phyloP scores from a whole-genome alignment of 2,888 invertebrate genomes.

The Cataglyphis rosenhaueri region DNA sequence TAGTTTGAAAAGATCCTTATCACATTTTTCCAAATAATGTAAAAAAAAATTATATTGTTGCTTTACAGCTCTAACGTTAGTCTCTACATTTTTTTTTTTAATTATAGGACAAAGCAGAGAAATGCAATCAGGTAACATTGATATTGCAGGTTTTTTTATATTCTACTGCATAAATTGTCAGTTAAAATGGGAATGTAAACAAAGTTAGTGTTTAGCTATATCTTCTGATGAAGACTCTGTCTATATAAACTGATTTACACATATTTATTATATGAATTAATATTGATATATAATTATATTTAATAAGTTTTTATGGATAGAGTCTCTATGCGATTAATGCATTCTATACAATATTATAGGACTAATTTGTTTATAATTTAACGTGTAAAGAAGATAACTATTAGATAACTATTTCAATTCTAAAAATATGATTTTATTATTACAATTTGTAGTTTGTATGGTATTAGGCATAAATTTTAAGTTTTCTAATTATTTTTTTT shows the following conservation, averaged over 20 bases:
- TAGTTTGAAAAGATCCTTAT: conserved; percentile 64
- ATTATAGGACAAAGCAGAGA: conserved; percentile 82
- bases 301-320: conserved; percentile 23
- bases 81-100: conserved; percentile 76
- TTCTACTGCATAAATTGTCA: conserved; percentile 22
- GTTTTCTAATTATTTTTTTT: neutral
- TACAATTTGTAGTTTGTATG: conserved; percentile 1
- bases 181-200: conserved; percentile 5
- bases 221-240: conserved; percentile 6
- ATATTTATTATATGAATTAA: conserved; percentile 5
- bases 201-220: conserved; percentile 10
- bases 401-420: neutral
- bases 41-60: conserved; percentile 49
- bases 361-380: conserved; percentile 27
- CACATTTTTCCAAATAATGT: conserved; percentile 18
- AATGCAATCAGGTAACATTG: conserved; percentile 79
- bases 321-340: conserved; percentile 3
- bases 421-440: neutral
- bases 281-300: conserved; percentile 9
- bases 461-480: neutral
- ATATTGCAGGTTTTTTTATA: conserved; percentile 50
- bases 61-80: conserved; percentile 61
- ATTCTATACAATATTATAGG: neutral
- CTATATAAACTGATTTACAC: neutral
- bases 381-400: neutral